Base-by-base conservation (phyloP, 2,888 invertebrate genomes). In the Nasonia oneida region DNA sequence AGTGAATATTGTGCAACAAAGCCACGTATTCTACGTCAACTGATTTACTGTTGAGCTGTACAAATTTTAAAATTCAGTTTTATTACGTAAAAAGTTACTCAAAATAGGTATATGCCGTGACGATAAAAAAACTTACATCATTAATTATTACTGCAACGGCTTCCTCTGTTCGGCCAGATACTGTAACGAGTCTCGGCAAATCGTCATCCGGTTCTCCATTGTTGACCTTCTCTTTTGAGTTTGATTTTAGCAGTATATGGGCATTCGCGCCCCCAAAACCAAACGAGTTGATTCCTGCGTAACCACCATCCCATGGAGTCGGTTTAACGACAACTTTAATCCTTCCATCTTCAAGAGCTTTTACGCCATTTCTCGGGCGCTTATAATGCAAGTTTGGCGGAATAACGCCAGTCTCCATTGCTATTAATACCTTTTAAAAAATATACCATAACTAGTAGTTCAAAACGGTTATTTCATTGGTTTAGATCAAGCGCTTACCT, bases 181-280 rank as follows among this genome's bases (percentile, higher is more conserved):
- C 95, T 81, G 96, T 95, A 8, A 97, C 95, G 79, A 98, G 93
- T 79, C 97, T 95, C 0, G 97, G 97, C 0, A 96, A 91, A 88
- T 95, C 94, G 89, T 97, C 97, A 0, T 91, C 90, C 0, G 96
- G 96, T 18, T 95, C 89, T 15, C 95, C 95, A 1, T 94, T 93
- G 91, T 96, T 96, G 0, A 95, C 93, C 94, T 96, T 96, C 61
- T 90, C 94, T 87, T 95, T 95, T 0, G 94, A 91, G 81, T 95
- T 94, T 83, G 95, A 95, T 90, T 95, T 95, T 29, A 97, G 92
- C 61, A 97, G 91, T 33, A 95, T 94, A 90, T 97, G 97, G 77
- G 96, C 96, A 91, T 98, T 98, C 5, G 97, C 96, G 0, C 98
- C 98, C 53, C 98, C 98, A 91, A 98, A 98, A 0, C 98, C 98